These are phyloP conservation scores for Rhyacichthys aspro DNA, from an alignment of 2,797 vertebrate species.

Conservation along the genomic window DNA sequence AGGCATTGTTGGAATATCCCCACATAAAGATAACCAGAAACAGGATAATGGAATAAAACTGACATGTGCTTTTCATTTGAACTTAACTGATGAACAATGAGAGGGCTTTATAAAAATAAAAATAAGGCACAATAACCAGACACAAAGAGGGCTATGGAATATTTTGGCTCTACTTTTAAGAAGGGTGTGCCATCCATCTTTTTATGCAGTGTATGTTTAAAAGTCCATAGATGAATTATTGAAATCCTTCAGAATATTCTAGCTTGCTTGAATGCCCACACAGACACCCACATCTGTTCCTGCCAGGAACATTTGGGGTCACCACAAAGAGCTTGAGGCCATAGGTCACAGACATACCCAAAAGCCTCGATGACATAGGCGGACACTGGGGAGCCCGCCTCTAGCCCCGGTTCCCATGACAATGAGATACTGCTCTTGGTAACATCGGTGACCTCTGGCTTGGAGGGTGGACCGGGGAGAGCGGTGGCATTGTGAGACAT, in stretches of 20 bases:
- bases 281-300: constrained; percentile 62
- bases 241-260: background rate
- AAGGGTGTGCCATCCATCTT: constrained; percentile 3
- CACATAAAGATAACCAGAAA: background rate
- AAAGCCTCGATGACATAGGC: constrained; percentile 97
- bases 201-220: constrained; percentile 9
- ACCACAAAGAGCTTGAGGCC: constrained; percentile 58
- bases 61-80: background rate
- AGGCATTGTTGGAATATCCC: background rate
- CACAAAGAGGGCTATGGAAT: constrained; percentile 3
- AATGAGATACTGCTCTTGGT: constrained; percentile 95
- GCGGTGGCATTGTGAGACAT: constrained; percentile 88
- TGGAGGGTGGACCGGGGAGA: constrained; percentile 91
- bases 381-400: constrained; percentile 85
- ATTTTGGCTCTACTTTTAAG: constrained; percentile 9
- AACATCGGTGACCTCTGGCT: constrained; percentile 94
- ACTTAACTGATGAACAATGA: constrained; percentile 4
- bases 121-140: background rate
- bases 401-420: constrained; percentile 91
- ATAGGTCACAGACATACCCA: constrained; percentile 85
- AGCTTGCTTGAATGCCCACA: constrained; percentile 36
- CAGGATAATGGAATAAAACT: background rate
- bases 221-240: constrained; percentile 6
- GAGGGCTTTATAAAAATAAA: constrained; percentile 2
- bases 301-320: constrained; percentile 66